Evolutionary conservation across 1,140 invertebrate genomes (phyloP), one percentile per base, ranked within the genome.

Genomic region (Drosophila funebris): DNA sequence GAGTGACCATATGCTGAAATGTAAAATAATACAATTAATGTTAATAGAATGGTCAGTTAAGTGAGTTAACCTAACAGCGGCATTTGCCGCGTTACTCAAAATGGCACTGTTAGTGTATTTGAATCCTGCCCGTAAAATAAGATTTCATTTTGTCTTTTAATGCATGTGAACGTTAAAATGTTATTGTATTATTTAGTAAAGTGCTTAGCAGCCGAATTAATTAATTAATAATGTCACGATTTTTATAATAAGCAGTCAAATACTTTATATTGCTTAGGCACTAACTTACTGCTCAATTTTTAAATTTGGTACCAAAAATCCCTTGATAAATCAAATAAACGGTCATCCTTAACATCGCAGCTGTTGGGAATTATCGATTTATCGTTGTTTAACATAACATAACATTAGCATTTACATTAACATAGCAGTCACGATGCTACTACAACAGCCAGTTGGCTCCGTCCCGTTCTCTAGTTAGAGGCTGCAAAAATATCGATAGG

Each of bases 401-500:
- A 41, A 27, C 27, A 31, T 24, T 22, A 6, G 2, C 24, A 43
- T 22, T n/a, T 18, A 24, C 27, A 36, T 41, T 48, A 39, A 22
- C 50, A 39, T 18, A 14, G 27, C 46, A 63, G 60, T 16, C 60
- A 66, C 52, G 68, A 24, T 66, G 43, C 36, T 16, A 16, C n/a
- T 13, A 56, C 50, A 50, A 48, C 52, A 50, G n/a, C 68, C 61
- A 71, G 68, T 64, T 71, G 61, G 61, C 61, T 52, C 61, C 61
- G 61, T 66, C 43, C 61, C 41, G 29, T 71, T 56, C 61, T 66
- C 41, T 62, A 62, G 66, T 69, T 69, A 62, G 66, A 62, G 66
- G 57, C 66, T 61, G 66, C 37, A 69, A 62, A 69, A 62, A 46
- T 71, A 66, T 66, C 68, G 68, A 71, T 71, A 69, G 68, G 68